Evolutionary conservation across 1,140 invertebrate species (phyloP).

Genomic region (Pygmarrhopalites habei): DNA sequence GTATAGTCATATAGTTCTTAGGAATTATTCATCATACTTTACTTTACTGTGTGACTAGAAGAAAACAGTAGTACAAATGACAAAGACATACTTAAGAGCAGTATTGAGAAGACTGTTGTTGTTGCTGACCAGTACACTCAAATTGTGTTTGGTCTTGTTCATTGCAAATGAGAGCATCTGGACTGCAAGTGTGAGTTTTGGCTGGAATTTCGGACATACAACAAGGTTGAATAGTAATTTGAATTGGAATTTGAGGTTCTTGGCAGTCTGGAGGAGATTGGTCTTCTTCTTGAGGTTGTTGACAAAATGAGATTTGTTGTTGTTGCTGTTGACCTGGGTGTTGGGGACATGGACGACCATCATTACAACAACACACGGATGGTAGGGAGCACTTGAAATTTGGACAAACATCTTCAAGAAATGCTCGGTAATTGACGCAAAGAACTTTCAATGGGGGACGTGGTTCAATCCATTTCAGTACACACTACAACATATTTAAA

Average conservation of each 20-base stretch:
- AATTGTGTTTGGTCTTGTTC: slow-evolving; percentile 3
- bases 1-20: too few species aligned
- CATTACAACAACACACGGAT: slow-evolving; percentile 27
- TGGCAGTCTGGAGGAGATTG: not conserved
- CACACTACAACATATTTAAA: slow-evolving; percentile 19
- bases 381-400: slow-evolving; percentile 36
- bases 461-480: slow-evolving; percentile 35
- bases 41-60: too few species aligned
- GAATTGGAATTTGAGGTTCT: slow-evolving; percentile 29
- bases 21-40: too few species aligned
- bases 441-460: slow-evolving; percentile 37
- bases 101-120: not conserved
- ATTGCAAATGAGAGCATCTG: slow-evolving; percentile 30
- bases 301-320: slow-evolving; percentile 13
- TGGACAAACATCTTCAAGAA: slow-evolving; percentile 34
- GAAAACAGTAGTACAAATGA: too few species aligned
- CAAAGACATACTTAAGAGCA: not conserved
- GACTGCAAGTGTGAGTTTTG: slow-evolving; percentile 30
- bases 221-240: slow-evolving; percentile 29
- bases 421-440: slow-evolving; percentile 38
- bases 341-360: slow-evolving; percentile 22
- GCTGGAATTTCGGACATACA: slow-evolving; percentile 22
- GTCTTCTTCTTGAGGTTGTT: slow-evolving; percentile 12
- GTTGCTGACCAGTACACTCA: not conserved
- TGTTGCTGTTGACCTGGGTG: slow-evolving; percentile 11